Evolutionary conservation across 2,888 invertebrate species (phyloP), one percentile per base, ranked within the genome.

Genomic region (Cyclophora punctaria): DNA sequence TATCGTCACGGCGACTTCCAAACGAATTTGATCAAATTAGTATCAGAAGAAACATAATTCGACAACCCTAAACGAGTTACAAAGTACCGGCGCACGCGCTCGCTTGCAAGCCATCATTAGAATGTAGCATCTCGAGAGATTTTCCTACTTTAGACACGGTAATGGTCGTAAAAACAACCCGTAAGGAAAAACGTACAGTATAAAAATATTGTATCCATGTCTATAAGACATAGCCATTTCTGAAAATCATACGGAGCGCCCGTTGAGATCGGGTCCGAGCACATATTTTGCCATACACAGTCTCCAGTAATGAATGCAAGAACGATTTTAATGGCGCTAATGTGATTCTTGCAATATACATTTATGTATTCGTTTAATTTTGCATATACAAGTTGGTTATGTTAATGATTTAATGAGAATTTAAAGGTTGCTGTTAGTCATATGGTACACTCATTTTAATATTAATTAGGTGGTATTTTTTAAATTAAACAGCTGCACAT

Each of bases 171-270:
- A 87, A 88, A 87, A 87, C 84, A 64, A 60, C 73, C 57, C 58
- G 75, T 66, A 66, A 78, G 79, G 81, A 84, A 87, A 87, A 86
- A 87, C 82, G 72, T 46, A 72, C 68, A 58, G 81, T 80, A 87
- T 88, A 88, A 86, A 88, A 88, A 88, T 87, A 88, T 88, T 86
- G 86, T 81, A 86, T 83, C 81, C 84, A 78, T 76, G 75, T 76
- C 69, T 82, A 83, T 87, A 84, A 73, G 78, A 75, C 69, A 71
- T 74, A 68, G 77, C 84, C 87, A 82, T 85, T 87, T 88, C 87
- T 87, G 88, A 88, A 86, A 88, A 88, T 88, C 88, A 88, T 86
- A 86, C 88, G 86, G 86, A 79, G 82, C 80, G 78, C 67, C 74
- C 72, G 73, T 77, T 75, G 71, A 68, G 71, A 79, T 74, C 82